phyloP scores from a whole-genome alignment of 1,140 invertebrate species.

The Xylocopa sonorina region DNA sequence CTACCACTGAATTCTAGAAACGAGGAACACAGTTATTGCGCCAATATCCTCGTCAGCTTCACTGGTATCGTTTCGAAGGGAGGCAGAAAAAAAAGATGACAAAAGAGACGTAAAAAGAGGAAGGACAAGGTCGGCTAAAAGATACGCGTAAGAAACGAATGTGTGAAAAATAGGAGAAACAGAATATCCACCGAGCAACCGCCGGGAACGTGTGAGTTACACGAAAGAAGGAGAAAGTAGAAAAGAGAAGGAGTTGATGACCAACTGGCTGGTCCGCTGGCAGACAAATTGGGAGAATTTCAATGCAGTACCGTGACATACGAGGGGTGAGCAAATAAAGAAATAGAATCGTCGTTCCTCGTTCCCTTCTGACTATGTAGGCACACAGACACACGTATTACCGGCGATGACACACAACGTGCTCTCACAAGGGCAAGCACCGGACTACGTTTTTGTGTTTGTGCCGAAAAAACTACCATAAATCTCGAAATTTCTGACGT shows the following conservation, averaged over 20 bases:
- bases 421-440: background rate
- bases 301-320: conserved; percentile 56
- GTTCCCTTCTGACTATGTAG: conserved; percentile 2
- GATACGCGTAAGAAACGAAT: conserved; percentile 12
- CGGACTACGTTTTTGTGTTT: background rate
- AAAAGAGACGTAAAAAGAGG: background rate
- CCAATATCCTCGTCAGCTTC: too few relatives aligned
- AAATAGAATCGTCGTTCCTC: conserved; percentile 45
- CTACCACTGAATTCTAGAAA: background rate
- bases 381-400: background rate
- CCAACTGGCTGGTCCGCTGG: conserved; percentile 48
- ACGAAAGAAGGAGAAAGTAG: background rate
- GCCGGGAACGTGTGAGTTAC: too few relatives aligned
- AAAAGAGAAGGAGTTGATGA: conserved; percentile 37
- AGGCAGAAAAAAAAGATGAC: background rate
- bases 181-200: background rate
- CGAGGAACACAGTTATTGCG: background rate
- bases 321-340: conserved; percentile 58
- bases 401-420: conserved; percentile 7
- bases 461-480: conserved; percentile 16
- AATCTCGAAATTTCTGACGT: conserved; percentile 2
- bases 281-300: conserved; percentile 69
- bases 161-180: background rate
- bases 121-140: too few relatives aligned
- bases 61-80: background rate